Base-by-base conservation (phyloP, 2,113 vertebrate genomes). In the Dipodomys ordii region DNA sequence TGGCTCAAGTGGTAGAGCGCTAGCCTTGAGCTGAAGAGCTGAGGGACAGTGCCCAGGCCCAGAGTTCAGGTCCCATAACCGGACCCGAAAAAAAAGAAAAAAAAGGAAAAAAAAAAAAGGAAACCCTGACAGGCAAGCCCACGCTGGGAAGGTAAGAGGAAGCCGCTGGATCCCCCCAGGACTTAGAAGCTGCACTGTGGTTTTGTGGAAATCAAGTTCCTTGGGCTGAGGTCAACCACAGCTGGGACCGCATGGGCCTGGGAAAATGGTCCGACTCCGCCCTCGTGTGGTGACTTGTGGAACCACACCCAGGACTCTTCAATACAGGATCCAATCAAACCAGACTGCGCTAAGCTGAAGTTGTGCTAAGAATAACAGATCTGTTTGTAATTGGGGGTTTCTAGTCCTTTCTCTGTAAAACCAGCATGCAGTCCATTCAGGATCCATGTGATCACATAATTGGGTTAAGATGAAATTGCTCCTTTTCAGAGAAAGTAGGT, bases 201-300 rank as follows among this genome's bases (percentile, higher is more conserved):
- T n/a, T 74, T 85, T 72, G 65, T 20, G 0, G 12, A 69, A 83
- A 62, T 12, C 16, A 57, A 57, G 15, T 57, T 57, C 53, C 53
- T 57, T 57, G 53, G 53, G 53, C 53, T 57, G 53, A 57, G 53
- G 53, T 57, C 53, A 57, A 57, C 53, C 53, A 57, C 53, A 57
- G 62, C 62, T 23, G 19, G 62, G 62, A 64, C 22, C 62, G 7
- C 23, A 57, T 23, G 62, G 62, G 23, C 23, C 32, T 69, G 65
- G n/a, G 65, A 88, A 94, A n/a, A n/a, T 46, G 39, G 94, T 72
- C 78, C 74, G 49, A 83, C 82, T 44, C 9, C 30, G 53, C 85
- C 71, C 0, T n/a, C 15, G 2, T 57, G 87, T 81, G 97, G 92
- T 19, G 0, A 0, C 2, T 68, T 1, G 0, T 67, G 62, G 84